Evolutionary conservation across 2,797 vertebrate genomes (phyloP).

Genomic region (Sebastolobus alascanus): DNA sequence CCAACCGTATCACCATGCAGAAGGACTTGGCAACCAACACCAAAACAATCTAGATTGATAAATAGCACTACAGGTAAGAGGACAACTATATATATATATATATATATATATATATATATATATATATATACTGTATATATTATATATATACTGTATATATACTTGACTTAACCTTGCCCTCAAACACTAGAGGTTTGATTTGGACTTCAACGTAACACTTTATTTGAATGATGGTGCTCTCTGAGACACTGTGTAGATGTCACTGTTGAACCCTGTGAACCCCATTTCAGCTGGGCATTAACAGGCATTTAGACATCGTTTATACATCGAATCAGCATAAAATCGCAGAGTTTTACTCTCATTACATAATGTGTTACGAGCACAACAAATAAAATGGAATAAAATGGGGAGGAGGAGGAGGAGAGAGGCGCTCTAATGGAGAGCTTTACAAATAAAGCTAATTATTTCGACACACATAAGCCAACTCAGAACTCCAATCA

Average conservation of each 20-base stretch:
- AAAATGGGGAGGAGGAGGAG: constrained; percentile 14
- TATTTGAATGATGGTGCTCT: not conserved
- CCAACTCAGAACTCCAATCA: constrained; percentile 71
- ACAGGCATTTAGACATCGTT: constrained; percentile 45
- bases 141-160: no score
- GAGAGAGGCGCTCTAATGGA: constrained; percentile 52
- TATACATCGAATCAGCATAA: constrained; percentile 51
- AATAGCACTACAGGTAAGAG: no score
- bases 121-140: no score
- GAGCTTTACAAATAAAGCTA: constrained; percentile 67
- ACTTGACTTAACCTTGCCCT: no score
- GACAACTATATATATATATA: no score
- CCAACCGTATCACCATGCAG: not conserved
- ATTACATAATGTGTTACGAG: constrained; percentile 37
- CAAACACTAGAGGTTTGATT: no score
- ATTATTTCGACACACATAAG: constrained; percentile 71
- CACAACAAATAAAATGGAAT: constrained; percentile 31
- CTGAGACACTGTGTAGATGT: not conserved
- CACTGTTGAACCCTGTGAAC: constrained; percentile 29
- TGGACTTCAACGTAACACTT: no score
- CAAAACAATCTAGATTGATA: not conserved
- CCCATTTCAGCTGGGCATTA: constrained; percentile 18
- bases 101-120: no score
- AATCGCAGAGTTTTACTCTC: constrained; percentile 43
- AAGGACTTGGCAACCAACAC: not conserved